phyloP scores from a whole-genome alignment of 2,797 vertebrate species.

The Clarias fuscus region DNA sequence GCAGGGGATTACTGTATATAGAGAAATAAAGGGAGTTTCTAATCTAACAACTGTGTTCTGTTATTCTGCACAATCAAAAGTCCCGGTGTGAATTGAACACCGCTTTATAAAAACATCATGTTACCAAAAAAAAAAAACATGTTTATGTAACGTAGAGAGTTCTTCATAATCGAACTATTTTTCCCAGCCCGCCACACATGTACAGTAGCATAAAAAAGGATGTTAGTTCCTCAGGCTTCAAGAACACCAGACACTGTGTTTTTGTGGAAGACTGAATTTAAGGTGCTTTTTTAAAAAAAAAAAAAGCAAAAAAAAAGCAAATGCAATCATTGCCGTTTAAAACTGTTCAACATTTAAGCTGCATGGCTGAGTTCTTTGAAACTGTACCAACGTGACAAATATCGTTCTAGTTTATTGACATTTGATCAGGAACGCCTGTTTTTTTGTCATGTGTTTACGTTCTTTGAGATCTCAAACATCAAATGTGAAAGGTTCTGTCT shows the following conservation, averaged over 20 bases:
- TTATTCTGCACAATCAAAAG: too few relatives aligned
- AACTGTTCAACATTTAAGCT: slow-evolving; percentile 9
- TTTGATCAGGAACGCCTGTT: slow-evolving; percentile 56
- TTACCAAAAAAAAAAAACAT: background rate
- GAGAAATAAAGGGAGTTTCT: too few relatives aligned
- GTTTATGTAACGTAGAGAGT: background rate
- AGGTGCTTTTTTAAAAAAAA: slow-evolving; percentile 29
- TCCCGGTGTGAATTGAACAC: too few relatives aligned
- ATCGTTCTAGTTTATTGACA: slow-evolving; percentile 23
- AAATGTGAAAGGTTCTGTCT: slow-evolving; percentile 52
- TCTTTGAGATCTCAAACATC: slow-evolving; percentile 56
- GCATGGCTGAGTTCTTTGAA: background rate
- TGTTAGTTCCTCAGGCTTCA: slow-evolving; percentile 37
- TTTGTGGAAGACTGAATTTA: slow-evolving; percentile 16
- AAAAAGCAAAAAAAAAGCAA: slow-evolving; percentile 7
- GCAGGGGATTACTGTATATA: too few relatives aligned
- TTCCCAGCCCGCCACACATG: background rate
- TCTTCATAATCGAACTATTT: background rate
- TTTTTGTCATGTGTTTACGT: slow-evolving; percentile 57
- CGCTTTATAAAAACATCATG: background rate
- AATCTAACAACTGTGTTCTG: too few relatives aligned
- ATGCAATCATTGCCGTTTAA: slow-evolving; percentile 30
- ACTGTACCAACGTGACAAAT: slow-evolving; percentile 22
- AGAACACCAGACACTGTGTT: slow-evolving; percentile 35
- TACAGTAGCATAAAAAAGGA: slow-evolving; percentile 11